Evolutionary conservation across 1,140 invertebrate genomes (phyloP), one percentile per base, ranked within the genome.

Genomic region (Conus ventricosus): DNA sequence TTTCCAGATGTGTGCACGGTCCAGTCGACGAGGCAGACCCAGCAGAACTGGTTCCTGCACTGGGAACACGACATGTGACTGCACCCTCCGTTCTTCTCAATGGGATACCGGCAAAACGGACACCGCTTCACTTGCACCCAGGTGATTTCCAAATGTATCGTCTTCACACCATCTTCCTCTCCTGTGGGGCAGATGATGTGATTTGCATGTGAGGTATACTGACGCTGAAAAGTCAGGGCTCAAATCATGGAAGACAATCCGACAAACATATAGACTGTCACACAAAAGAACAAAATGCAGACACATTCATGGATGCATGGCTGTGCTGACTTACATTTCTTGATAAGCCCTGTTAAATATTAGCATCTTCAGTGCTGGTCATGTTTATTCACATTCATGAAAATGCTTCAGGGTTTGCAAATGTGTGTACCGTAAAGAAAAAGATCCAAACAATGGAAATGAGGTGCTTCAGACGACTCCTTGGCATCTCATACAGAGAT

Each of bases 51-150:
- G 23, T 84, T 54, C 7, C 20, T 13, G n/a, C 87, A 88, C 63
- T 25, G n/a, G 11, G 27, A 20, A 57, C 87, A 88, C 13, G 39
- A n/a, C 87, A 88, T 88, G 87, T 88, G 87, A n/a, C 57, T 71
- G 82, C 87, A 88, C 13, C 87, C 87, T 8, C 87, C 87, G 71
- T 84, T 75, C 82, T 88, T 88, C 87, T 88, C 87, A 25, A 88
- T 84, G 39, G 87, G 87, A 51, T 88, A 88, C 4, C 51, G 17
- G 63, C 87, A 88, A 7, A n/a, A 20, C 8, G 87, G 87, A 39
- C 87, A 88, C 4, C 67, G 57, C 81, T 88, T 88, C 60, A 88
- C 57, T n/a, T 88, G 63, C 51, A 88, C 87, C 11, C 20, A 88
- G 2, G 27, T 53, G 25, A 85, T 53, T 25, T 75, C 60, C n/a